Conservation (phyloP, 2,797 vertebrate species). For the Carapus acus region DNA sequence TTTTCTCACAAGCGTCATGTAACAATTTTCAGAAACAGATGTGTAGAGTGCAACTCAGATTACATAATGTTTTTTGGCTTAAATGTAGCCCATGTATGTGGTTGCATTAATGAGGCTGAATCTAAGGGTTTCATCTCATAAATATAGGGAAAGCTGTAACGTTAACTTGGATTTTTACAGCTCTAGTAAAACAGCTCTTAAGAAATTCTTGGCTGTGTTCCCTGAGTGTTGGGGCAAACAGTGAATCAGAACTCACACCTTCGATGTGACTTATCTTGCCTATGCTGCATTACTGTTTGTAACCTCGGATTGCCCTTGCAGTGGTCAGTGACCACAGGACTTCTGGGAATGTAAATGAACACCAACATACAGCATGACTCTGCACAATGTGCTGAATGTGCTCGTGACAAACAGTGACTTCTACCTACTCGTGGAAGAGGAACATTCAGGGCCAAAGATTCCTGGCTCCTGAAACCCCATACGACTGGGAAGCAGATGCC, state of each 20-base stretch:
- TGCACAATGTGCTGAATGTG: not conserved
- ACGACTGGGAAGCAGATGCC: slow-evolving; percentile 55
- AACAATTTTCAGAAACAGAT: too few relatives aligned
- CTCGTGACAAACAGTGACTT: slow-evolving; percentile 10
- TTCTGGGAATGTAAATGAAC: slow-evolving; percentile 2
- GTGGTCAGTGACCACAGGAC: not conserved
- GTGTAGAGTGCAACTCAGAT: too few relatives aligned
- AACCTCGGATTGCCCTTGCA: not conserved
- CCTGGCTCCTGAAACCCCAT: slow-evolving; percentile 61
- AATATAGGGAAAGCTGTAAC: too few relatives aligned
- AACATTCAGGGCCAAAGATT: slow-evolving; percentile 39
- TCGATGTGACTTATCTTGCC: not conserved
- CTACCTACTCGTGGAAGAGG: slow-evolving; percentile 50
- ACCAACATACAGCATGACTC: not conserved
- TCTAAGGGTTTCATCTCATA: too few relatives aligned
- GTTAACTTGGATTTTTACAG: too few relatives aligned
- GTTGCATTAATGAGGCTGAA: too few relatives aligned
- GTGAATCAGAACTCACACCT: not conserved
- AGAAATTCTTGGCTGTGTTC: not conserved
- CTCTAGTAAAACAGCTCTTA: not conserved
- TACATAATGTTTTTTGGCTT: too few relatives aligned
- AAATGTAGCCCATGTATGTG: too few relatives aligned
- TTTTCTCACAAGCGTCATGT: too few relatives aligned
- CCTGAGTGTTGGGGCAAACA: not conserved
- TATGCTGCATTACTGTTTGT: not conserved